Conservation (phyloP, 2,797 vertebrate species). For the Lagodon rhomboides region DNA sequence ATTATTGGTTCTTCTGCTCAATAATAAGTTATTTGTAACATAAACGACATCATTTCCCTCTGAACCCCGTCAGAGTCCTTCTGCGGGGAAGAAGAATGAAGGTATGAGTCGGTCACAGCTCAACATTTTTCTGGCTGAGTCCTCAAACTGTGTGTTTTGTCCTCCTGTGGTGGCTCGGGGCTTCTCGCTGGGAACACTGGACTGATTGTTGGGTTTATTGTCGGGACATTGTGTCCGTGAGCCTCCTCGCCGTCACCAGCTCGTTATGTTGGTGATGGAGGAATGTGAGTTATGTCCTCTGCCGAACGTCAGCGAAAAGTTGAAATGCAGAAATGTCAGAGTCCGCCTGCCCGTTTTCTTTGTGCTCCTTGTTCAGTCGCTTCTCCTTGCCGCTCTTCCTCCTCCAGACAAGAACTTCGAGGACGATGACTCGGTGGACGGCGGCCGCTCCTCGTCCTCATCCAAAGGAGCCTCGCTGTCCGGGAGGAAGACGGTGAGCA, state of each 20-base stretch:
- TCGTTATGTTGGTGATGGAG: constrained; percentile 14
- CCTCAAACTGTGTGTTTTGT: background rate
- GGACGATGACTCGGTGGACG: constrained; percentile 96
- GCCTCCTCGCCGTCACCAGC: constrained; percentile 2
- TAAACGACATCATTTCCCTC: too few relatives aligned
- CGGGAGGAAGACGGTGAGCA: constrained; percentile 77
- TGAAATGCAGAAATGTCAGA: constrained; percentile 5
- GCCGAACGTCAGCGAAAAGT: constrained; percentile 2
- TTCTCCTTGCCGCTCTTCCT: constrained; percentile 7
- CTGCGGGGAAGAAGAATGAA: background rate
- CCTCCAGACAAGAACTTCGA: constrained; percentile 95
- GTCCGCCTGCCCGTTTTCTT: constrained; percentile 17
- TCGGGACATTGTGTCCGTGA: constrained; percentile 12
- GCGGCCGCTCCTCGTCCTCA: constrained; percentile 91
- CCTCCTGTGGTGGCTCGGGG: background rate
- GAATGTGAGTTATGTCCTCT: constrained; percentile 54
- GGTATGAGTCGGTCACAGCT: background rate
- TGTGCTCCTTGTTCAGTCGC: background rate
- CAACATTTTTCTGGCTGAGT: background rate
- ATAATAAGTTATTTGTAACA: too few relatives aligned
- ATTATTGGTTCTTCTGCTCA: too few relatives aligned
- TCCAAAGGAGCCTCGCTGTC: constrained; percentile 87
- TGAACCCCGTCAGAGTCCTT: background rate
- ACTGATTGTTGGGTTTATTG: constrained; percentile 25
- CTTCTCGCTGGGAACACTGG: constrained; percentile 36